Evolutionary conservation across 1,140 invertebrate genomes (phyloP).

Genomic region (Globodera rostochiensis): DNA sequence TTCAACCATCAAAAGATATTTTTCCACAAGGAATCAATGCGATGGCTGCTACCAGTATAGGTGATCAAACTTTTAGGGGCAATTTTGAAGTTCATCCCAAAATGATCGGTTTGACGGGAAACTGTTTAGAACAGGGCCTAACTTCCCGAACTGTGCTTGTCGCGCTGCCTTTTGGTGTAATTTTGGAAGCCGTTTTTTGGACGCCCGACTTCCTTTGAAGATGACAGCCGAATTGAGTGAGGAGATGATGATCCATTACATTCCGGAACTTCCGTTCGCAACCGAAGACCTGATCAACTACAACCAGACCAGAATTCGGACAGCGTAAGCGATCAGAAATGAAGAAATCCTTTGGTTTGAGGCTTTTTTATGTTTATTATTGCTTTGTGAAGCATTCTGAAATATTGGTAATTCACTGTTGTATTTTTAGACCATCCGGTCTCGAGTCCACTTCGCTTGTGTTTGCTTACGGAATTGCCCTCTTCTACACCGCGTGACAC

Average conservation of each 20-base stretch:
- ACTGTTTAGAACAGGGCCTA: conserved; percentile 78
- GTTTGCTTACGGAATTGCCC: conserved; percentile 90
- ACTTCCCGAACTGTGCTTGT: conserved; percentile 89
- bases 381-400: no score
- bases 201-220: conserved; percentile 79
- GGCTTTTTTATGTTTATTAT: no score
- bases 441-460: conserved; percentile 94
- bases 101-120: no score
- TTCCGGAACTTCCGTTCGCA: conserved; percentile 87
- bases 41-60: conserved; percentile 82
- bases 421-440: conserved; percentile 83
- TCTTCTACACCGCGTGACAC: conserved; percentile 95
- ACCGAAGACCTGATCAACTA: conserved; percentile 91
- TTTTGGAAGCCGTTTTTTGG: conserved; percentile 85
- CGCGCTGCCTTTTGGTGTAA: conserved; percentile 68
- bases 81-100: no score
- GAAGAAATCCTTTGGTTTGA: no score
- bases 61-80: conserved; percentile 27
- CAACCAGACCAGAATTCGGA: conserved; percentile 76
- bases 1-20: conserved; percentile 82
- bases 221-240: conserved; percentile 75
- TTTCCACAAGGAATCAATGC: conserved; percentile 79
- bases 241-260: conserved; percentile 90
- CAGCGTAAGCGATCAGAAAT: conserved; percentile 48
- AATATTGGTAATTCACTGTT: background rate